Base-by-base conservation (phyloP, 2,797 vertebrate genomes). In the Avahi laniger region DNA sequence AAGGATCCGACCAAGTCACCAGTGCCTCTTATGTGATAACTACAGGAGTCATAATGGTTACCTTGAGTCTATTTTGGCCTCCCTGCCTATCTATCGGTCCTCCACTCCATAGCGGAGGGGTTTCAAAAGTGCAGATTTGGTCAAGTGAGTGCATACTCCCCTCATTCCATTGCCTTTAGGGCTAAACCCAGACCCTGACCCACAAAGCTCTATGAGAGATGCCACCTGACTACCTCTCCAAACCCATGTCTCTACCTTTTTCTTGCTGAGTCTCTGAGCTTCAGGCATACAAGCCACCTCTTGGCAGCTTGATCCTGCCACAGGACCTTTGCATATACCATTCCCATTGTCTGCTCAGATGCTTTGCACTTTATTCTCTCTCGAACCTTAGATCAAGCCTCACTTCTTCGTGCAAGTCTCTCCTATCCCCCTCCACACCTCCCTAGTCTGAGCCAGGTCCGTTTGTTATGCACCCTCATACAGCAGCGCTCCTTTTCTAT, bases 81-180 rank as follows among this genome's bases (percentile, higher is more conserved):
- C 14, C 65, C 11, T 18, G 17, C 20, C 22, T 15, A 0, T 1
- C 0, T 43, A 1, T 2, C 0, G 0, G 7, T 24, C 59, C 38
- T 52, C 41, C 8, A 22, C 46, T 75, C 65, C 4, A 1, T 6
- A 33, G 79, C 24, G 33, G 28, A 52, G 18, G 15, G 1, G 7
- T 12, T 82, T 50, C 33, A 59, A 9, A 76, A 43, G 10, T 22
- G 8, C 43, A 26, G 5, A 26, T 33, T 10, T 61, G 43, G 67
- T 41, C 4, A 14, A 41, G 33, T 11, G 12, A 43, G 57, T 18
- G 15, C 5, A 4, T 35, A 3, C 14, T 2, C 2, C 4, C 20
- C 24, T n/a, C 24, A 61, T 75, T 43, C 24, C 7, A 20, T 8
- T 73, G 57, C 14, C 73, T 63, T 67, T 50, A 30, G 41, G 41